Evolutionary conservation across 1,140 invertebrate genomes (phyloP), one percentile per base, ranked within the genome.

Genomic region (Procambarus clarkii): DNA sequence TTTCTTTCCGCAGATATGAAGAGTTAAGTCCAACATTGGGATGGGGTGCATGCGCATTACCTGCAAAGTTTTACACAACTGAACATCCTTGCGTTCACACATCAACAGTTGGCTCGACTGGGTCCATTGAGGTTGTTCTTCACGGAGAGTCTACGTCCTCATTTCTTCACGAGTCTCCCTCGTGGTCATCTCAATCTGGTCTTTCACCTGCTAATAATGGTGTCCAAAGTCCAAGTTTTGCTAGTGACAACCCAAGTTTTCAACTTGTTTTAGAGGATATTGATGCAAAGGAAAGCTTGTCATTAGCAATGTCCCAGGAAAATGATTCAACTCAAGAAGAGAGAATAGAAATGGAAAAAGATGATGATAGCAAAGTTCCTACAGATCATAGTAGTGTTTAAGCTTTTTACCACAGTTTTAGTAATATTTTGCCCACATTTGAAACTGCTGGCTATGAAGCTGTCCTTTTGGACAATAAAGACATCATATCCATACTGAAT

Each of bases 1-100:
- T 54, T 90, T 64, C 45, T 74, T 24, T 48, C 60, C 24, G 2
- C 88, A 91, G 90, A 64, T 91, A 91, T 78, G 90, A 91, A 50
- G 90, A 91, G 78, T n/a, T 91, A 24, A 86, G 78, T 64, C 83
- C 78, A 46, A 50, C 54, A 24, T 18, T 80, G n/a, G 88, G 82
- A 21, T 91, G 88, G 88, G 88, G 88, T 13, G 88, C 88, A 15
- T 91, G 88, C 69, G 88, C 88, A 21, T 24, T 91, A 54, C 88
- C 88, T 18, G 76, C 74, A 18, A 82, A 91, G 58, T 79, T 91
- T 9, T 91, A 91, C 54, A 48, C 88, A 34, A 60, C 50, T 21
- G 88, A 91, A 3, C 76, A 86, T 11, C 48, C 88, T 8, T 86
- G 82, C 21, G 88, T 91, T 48, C 88, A 91, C 82, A 48, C 83